Evolutionary conservation across 2,797 vertebrate species (phyloP).

Genomic region (Lycodopsis pacificus): DNA sequence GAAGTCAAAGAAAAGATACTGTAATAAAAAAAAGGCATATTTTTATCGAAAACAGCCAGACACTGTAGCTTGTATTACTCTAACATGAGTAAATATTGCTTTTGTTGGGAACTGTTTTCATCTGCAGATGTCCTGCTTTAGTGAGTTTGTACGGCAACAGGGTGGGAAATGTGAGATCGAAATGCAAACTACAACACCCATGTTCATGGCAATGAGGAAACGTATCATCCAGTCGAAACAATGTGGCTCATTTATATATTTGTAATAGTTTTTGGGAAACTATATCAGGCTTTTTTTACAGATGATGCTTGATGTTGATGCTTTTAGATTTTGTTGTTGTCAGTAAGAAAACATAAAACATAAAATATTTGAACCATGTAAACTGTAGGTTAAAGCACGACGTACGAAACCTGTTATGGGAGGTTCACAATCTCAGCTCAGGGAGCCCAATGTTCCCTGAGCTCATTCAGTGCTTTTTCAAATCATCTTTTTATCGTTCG

Average conservation of each 20-base stretch:
- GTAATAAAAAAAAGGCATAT: background rate
- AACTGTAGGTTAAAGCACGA: background rate
- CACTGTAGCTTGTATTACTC: background rate
- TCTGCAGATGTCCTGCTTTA: background rate
- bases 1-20: background rate
- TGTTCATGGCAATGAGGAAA: background rate
- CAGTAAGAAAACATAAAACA: background rate
- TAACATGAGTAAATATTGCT: background rate
- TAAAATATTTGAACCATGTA: accelerated
- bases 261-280: background rate
- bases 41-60: no score
- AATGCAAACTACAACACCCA: background rate
- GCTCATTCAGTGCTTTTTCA: background rate
- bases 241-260: background rate
- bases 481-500: background rate
- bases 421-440: background rate
- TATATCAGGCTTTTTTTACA: background rate
- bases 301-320: background rate
- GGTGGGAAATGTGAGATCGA: background rate
- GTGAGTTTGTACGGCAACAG: background rate
- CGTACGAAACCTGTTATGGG: background rate
- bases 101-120: background rate
- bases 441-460: background rate
- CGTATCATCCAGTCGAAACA: background rate
- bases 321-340: background rate